Percentiles rank a stretch among this genome's conserved stretches.
Conservation (phyloP, 2,113 vertebrate genomes). For the Nothocercus nigrocapillus region DNA sequence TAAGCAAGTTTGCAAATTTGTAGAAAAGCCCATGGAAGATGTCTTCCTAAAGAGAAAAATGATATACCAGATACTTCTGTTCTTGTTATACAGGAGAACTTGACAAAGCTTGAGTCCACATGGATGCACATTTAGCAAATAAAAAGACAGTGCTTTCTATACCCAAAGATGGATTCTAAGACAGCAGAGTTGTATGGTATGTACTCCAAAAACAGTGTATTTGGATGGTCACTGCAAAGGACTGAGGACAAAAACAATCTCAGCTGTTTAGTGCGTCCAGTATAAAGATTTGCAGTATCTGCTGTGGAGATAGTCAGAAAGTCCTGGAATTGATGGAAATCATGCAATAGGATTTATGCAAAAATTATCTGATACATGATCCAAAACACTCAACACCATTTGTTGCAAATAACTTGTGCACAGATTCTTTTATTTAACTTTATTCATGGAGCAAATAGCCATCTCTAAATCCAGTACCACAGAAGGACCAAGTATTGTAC, state of each 20-base stretch:
- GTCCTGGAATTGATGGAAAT: background rate
- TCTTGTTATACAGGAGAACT: background rate
- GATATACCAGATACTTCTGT: background rate
- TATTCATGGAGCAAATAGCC: background rate
- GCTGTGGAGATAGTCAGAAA: no score
- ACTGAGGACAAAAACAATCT: background rate
- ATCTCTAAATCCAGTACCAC: background rate
- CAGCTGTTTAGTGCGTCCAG: background rate
- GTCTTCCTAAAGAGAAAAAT: background rate
- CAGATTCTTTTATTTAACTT: no score
- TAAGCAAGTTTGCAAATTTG: background rate
- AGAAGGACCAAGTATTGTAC: background rate
- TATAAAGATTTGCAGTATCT: background rate
- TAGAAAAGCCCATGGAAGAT: background rate
- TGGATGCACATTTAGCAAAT: background rate
- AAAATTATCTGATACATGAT: no score
- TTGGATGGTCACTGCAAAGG: background rate
- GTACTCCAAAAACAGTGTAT: background rate
- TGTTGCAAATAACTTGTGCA: no score
- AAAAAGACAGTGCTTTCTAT: background rate
- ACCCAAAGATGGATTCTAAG: background rate
- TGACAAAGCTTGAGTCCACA: background rate
- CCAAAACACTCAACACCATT: no score
- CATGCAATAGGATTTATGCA: no score
- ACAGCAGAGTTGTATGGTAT: background rate